Conservation (phyloP, 2,888 invertebrate species). For the Sicus ferrugineus region DNA sequence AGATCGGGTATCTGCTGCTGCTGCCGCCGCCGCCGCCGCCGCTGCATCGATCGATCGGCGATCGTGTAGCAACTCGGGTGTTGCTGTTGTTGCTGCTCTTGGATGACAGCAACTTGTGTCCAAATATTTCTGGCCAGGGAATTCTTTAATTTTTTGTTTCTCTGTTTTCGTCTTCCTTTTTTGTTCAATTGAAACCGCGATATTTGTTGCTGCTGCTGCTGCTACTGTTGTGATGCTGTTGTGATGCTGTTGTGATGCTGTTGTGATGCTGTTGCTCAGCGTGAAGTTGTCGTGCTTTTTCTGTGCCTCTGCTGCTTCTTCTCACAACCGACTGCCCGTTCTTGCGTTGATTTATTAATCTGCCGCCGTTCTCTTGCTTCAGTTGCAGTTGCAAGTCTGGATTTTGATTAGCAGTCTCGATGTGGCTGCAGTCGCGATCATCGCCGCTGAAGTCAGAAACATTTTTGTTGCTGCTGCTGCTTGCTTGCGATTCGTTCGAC, state of each 20-base stretch:
- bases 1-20: no score
- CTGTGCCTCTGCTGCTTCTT: conserved; percentile 6
- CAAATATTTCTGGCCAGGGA: conserved; percentile 1
- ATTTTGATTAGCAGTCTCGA: background rate
- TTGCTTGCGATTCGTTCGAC: no score
- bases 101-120: no score
- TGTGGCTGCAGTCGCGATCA: background rate
- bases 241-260: background rate
- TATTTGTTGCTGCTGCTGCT: background rate
- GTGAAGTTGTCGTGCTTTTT: background rate
- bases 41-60: no score
- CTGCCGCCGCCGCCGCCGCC: no score
- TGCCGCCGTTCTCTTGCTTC: background rate
- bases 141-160: background rate
- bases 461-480: conserved; percentile 1
- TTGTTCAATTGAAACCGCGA: background rate
- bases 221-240: conserved; percentile 8
- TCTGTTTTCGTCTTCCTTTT: background rate
- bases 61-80: no score
- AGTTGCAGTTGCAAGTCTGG: no score
- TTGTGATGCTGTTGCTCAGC: background rate
- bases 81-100: no score
- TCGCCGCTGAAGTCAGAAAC: background rate
- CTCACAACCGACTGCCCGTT: background rate
- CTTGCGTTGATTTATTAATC: conserved; percentile 7